A percentile compares a stretch with the other conserved stretches of the same genome.
phyloP scores from a whole-genome alignment of 2,797 vertebrate genomes.

The Sebastes ruberrimus region DNA sequence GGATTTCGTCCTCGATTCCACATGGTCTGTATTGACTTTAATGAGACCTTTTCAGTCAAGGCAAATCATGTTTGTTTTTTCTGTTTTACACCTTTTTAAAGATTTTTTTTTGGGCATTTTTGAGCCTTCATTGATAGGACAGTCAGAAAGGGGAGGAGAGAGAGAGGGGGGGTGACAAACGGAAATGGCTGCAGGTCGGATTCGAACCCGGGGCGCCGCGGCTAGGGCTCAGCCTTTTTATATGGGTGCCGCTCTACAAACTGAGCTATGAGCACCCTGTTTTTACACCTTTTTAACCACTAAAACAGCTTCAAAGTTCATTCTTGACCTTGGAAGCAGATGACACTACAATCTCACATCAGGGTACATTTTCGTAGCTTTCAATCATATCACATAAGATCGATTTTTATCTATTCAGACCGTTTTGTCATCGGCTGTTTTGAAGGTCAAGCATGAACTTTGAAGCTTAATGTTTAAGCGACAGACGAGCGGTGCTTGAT shows the following conservation, averaged over 20 bases:
- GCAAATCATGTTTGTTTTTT: not conserved
- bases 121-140: too few relatives aligned
- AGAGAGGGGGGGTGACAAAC: too few relatives aligned
- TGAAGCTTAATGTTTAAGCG: not conserved
- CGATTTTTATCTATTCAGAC: not conserved
- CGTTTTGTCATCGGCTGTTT: not conserved
- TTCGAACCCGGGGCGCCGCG: too few relatives aligned
- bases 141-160: too few relatives aligned
- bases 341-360: not conserved
- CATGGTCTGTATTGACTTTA: not conserved
- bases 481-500: not conserved
- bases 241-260: too few relatives aligned
- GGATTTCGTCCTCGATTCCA: not conserved
- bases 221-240: too few relatives aligned
- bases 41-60: not conserved
- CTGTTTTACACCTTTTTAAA: not conserved
- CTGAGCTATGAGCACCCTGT: too few relatives aligned
- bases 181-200: too few relatives aligned
- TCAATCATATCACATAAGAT: too few relatives aligned
- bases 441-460: not conserved
- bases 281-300: not conserved
- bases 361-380: not conserved
- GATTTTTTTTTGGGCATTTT: too few relatives aligned
- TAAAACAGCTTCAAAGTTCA: not conserved
- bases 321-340: not conserved